These are phyloP conservation scores for Xanthorhoe spadicearia DNA, from an alignment of 2,888 invertebrate genomes.

Conservation along the genomic window DNA sequence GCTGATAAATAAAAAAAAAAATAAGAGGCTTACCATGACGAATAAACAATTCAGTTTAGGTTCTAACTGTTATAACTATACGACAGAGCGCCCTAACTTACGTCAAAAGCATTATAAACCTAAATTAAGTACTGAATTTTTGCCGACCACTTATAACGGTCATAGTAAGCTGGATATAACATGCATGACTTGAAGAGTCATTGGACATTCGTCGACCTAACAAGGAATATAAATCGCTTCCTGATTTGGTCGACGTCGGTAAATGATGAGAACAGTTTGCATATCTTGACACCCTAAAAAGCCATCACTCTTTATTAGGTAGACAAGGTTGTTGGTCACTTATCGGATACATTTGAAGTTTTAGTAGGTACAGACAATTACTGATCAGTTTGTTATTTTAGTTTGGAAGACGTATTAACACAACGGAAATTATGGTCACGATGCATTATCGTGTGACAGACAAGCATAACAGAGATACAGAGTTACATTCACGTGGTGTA, in stretches of 20 bases:
- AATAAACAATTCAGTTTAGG: too few relatives aligned
- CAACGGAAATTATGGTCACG: too few relatives aligned
- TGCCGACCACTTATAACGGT: too few relatives aligned
- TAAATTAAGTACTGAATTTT: too few relatives aligned
- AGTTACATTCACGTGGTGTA: too few relatives aligned
- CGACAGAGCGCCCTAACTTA: too few relatives aligned
- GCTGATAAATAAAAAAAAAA: too few relatives aligned
- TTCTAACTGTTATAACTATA: too few relatives aligned
- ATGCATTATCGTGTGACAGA: too few relatives aligned
- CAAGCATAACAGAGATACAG: too few relatives aligned
- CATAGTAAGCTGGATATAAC: neutral
- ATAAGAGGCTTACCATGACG: too few relatives aligned
- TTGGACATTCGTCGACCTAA: conserved; percentile 16
- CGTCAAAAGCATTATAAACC: too few relatives aligned
- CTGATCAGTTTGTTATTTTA: neutral
- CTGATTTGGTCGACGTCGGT: conserved; percentile 10
- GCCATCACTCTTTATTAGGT: conserved; percentile 15
- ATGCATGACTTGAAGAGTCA: neutral
- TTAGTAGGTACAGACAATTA: neutral
- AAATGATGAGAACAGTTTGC: conserved; percentile 10
- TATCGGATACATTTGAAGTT: conserved; percentile 6
- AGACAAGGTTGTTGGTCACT: conserved; percentile 13
- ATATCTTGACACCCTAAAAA: conserved; percentile 20
- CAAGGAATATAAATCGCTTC: conserved; percentile 16
- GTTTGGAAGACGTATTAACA: neutral